Percentiles rank a stretch among this genome's conserved stretches.
Conservation (phyloP, 2,797 vertebrate genomes). For the Merluccius polli region DNA sequence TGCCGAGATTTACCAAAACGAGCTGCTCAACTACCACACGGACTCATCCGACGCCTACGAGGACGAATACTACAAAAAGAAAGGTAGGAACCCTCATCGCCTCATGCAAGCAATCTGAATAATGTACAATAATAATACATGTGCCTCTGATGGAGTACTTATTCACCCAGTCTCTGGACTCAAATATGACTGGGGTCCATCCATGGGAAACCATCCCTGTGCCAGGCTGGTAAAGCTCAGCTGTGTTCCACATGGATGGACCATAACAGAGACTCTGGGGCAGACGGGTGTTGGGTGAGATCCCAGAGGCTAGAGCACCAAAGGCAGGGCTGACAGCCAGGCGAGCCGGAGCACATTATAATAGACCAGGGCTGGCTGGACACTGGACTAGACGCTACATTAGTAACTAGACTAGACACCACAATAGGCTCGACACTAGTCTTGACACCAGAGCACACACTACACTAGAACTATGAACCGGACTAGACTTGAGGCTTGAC, state of each 20-base stretch:
- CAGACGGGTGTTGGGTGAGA: slow-evolving; percentile 61
- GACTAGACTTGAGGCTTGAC: background rate
- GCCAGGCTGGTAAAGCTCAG: slow-evolving; percentile 33
- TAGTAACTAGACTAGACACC: background rate
- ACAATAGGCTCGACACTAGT: background rate
- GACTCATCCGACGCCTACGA: slow-evolving; percentile 84
- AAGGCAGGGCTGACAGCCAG: slow-evolving; percentile 36
- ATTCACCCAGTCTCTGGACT: background rate
- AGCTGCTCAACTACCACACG: slow-evolving; percentile 82
- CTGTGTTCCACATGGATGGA: slow-evolving; percentile 66
- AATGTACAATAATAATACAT: background rate
- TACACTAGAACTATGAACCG: background rate
- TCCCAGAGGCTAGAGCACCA: slow-evolving; percentile 43
- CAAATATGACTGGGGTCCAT: background rate
- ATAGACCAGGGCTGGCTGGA: background rate
- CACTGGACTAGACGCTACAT: background rate
- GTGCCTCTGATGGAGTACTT: background rate
- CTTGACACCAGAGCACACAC: background rate
- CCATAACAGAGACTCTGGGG: slow-evolving; percentile 50
- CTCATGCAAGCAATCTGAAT: background rate
- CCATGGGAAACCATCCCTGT: background rate
- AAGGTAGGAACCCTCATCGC: slow-evolving; percentile 71
- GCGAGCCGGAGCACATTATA: background rate
- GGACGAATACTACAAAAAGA: slow-evolving; percentile 93
- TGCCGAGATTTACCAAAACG: slow-evolving; percentile 81